Percentiles rank a stretch among this genome's conserved stretches.
phyloP scores from a whole-genome alignment of 2,113 vertebrate genomes.

The Stomatorhinus ivindoensis region DNA sequence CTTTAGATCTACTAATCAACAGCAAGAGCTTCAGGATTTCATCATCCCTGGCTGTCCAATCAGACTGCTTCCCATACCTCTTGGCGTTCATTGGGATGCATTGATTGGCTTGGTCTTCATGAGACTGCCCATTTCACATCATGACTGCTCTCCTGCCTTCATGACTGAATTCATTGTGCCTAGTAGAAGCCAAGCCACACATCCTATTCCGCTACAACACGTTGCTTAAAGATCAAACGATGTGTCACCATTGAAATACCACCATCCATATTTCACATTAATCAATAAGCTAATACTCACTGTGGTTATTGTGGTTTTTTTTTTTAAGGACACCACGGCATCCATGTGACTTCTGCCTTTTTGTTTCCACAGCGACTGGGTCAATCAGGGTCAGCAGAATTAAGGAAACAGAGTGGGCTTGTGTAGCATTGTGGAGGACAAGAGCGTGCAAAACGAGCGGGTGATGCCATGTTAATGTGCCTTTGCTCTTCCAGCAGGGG shows the following conservation, averaged over 20 bases:
- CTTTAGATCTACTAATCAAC: background rate
- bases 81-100: background rate
- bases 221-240: background rate
- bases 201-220: background rate
- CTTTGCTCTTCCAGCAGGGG: background rate
- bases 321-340: background rate
- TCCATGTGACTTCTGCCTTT: background rate
- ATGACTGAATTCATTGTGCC: background rate
- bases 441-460: background rate
- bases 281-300: background rate
- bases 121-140: background rate
- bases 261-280: background rate
- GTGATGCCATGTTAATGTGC: background rate
- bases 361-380: background rate
- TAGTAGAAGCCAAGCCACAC: background rate
- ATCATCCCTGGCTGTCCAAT: background rate
- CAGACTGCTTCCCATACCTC: background rate
- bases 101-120: background rate
- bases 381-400: background rate
- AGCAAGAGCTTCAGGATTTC: background rate
- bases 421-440: background rate
- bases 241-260: background rate
- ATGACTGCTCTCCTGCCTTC: background rate
- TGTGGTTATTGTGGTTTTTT: background rate
- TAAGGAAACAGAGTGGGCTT: background rate